Base-by-base conservation (phyloP, 2,113 vertebrate genomes). In the Patagioenas fasciata region DNA sequence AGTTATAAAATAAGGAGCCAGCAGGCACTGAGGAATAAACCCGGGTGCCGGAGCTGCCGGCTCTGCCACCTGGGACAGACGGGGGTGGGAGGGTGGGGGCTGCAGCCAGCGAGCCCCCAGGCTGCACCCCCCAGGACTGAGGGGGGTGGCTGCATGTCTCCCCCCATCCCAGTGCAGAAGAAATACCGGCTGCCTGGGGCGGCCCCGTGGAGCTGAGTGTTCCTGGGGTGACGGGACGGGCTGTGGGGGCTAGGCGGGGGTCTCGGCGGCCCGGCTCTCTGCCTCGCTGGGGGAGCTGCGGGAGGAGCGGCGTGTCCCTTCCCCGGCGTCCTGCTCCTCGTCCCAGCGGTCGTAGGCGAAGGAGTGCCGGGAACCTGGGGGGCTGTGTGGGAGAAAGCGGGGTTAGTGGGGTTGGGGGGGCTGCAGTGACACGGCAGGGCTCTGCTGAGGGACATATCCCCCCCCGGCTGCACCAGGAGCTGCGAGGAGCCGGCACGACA, bases 261-360 rank as follows among this genome's bases (percentile, higher is more conserved):
- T 96, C 96, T 99, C 98, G 1, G 97, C 81, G 8, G 93, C 96
- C 96, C 97, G 98, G 96, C 98, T 97, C 83, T 99, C 98, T 15
- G 93, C 93, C 96, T 98, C 98, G 38, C 98, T 99, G 96, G 98
- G 93, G 94, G 97, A 97, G 96, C 96, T 98, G 96, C 95, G 74
- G 50, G 95, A 97, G 89, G 98, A 97, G 96, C 96, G 96, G 88
- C 95, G 96, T 9, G 97, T 96, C 95, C 97, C 97, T 64, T 95
- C 97, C 69, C 93, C 87, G 28, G 94, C 74, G 56, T 98, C 98
- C 24, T 97, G 98, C 88, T 99, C 99, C 51, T 99, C 98, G 13
- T 99, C 99, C 62, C 98, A 99, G 97, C 96, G 97, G 91, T 98
- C 97, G 23, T 97, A 98, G 97, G 95, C 47, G 56, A 98, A 98